A percentile compares a stretch with the other conserved stretches of the same genome.
phyloP scores from a whole-genome alignment of 2,888 invertebrate genomes.

The Caradrina clavipalpis region DNA sequence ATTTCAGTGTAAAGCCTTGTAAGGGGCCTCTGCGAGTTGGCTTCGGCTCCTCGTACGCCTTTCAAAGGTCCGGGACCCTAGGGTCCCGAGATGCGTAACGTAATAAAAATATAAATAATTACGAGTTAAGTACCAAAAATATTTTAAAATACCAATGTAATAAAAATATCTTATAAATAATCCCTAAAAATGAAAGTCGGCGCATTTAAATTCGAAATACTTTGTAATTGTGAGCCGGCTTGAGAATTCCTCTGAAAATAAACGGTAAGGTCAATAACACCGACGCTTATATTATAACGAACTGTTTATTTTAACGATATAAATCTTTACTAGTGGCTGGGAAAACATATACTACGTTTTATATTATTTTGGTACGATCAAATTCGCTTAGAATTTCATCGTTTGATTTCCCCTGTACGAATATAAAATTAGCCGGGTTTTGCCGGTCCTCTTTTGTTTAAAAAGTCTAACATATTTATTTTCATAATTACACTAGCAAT shows the following conservation, averaged over 20 bases:
- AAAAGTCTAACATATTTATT: neutral
- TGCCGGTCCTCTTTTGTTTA: neutral
- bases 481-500: too few species aligned
- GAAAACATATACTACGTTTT: constrained; percentile 32
- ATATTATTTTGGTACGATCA: constrained; percentile 23
- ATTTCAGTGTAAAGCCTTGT: too few species aligned
- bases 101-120: too few species aligned
- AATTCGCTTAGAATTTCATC: constrained; percentile 12
- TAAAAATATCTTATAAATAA: constrained; percentile 35
- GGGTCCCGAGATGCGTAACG: too few species aligned
- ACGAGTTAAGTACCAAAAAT: too few species aligned
- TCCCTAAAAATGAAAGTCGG: constrained; percentile 35
- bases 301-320: constrained; percentile 67
- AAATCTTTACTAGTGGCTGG: constrained; percentile 57
- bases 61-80: too few species aligned
- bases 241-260: constrained; percentile 69
- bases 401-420: neutral
- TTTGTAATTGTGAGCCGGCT: constrained; percentile 41
- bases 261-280: constrained; percentile 73
- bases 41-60: too few species aligned
- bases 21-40: too few species aligned
- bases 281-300: constrained; percentile 55
- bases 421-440: neutral
- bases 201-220: constrained; percentile 37
- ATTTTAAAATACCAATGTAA: constrained; percentile 6